Conservation (phyloP, 2,888 invertebrate genomes). For the Amphiduros pacificus region DNA sequence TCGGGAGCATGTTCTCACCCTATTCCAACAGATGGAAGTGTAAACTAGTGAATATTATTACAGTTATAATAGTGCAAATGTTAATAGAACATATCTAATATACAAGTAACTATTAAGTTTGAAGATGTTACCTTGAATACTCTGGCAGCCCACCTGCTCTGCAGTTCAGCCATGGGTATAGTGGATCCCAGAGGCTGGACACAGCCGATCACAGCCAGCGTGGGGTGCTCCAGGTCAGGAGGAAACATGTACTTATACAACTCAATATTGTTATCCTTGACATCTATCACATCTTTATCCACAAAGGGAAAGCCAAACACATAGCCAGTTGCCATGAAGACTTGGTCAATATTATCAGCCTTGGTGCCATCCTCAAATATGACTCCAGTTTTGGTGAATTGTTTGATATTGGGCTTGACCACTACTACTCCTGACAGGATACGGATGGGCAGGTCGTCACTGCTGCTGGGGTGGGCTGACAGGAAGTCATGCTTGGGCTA, state of each 20-base stretch:
- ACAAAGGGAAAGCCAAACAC: constrained; percentile 43
- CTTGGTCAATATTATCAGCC: constrained; percentile 50
- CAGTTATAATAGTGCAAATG: too few relatives aligned
- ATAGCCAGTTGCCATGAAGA: constrained; percentile 58
- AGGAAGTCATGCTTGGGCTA: constrained; percentile 45
- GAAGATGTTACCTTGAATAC: constrained; percentile 55
- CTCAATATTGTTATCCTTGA: constrained; percentile 17
- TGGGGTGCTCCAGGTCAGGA: constrained; percentile 46
- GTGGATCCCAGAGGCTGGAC: constrained; percentile 61
- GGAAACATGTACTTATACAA: constrained; percentile 59
- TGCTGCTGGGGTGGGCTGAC: constrained; percentile 55
- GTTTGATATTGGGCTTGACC: not conserved
- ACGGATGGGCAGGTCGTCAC: constrained; percentile 59
- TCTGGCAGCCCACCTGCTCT: constrained; percentile 59
- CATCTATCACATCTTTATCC: constrained; percentile 24
- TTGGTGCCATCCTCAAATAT: constrained; percentile 36
- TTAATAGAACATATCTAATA: too few relatives aligned
- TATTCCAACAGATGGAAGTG: too few relatives aligned
- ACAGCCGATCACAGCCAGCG: constrained; percentile 61
- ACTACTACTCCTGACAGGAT: constrained; percentile 38
- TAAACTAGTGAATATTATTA: too few relatives aligned
- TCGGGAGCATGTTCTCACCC: not conserved
- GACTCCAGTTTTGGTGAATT: not conserved
- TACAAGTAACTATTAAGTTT: too few relatives aligned
- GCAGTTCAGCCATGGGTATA: constrained; percentile 62